phyloP scores from a whole-genome alignment of 2,888 invertebrate species.

The Conchocele bisecta region DNA sequence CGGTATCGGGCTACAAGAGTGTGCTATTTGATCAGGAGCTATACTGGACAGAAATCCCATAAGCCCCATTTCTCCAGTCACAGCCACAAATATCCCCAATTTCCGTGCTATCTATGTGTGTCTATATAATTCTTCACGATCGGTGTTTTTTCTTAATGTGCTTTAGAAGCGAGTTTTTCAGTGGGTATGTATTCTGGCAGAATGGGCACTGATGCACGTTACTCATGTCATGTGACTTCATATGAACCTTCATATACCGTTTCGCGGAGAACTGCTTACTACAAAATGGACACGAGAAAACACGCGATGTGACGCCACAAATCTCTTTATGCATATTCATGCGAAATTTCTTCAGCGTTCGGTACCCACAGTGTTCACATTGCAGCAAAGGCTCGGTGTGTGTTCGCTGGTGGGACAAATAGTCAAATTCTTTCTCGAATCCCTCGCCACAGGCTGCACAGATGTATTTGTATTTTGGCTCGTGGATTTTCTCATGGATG shows the following conservation, averaged over 20 bases:
- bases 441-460: conserved; percentile 31
- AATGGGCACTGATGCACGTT: conserved; percentile 42
- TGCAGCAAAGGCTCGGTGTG: conserved; percentile 33
- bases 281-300: conserved; percentile 40
- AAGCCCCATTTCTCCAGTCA: too few relatives aligned
- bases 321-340: conserved; percentile 44
- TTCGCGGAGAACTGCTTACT: conserved; percentile 43
- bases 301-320: conserved; percentile 33
- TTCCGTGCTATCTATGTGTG: too few relatives aligned
- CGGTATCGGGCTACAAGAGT: too few relatives aligned
- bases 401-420: conserved; percentile 13
- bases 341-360: conserved; percentile 32
- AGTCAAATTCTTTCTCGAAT: conserved; percentile 25
- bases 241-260: conserved; percentile 40
- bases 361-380: conserved; percentile 46
- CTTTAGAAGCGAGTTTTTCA: conserved; percentile 47
- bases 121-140: too few relatives aligned
- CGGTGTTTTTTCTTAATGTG: conserved; percentile 48
- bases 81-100: too few relatives aligned
- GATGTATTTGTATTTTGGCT: conserved; percentile 13
- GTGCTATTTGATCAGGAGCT: too few relatives aligned
- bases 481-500: conserved; percentile 38
- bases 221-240: conserved; percentile 44
- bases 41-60: too few relatives aligned
- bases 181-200: conserved; percentile 42